These are phyloP conservation scores for Phoxinus phoxinus DNA, from an alignment of 2,113 vertebrate genomes.

Conservation along the genomic window DNA sequence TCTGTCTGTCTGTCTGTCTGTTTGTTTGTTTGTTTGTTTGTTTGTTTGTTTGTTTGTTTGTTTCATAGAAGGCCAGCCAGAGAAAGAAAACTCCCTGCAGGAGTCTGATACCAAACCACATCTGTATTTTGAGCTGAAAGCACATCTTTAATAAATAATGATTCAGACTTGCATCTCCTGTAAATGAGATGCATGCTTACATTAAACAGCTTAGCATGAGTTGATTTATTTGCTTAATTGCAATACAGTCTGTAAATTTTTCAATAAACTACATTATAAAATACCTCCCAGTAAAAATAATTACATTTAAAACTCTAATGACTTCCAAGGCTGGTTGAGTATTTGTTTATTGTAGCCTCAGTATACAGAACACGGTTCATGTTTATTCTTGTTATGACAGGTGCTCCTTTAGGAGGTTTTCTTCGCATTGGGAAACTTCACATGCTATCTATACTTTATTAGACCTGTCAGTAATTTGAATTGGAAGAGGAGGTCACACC, in stretches of 20 bases:
- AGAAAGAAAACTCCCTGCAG: not conserved
- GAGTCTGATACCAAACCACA: not conserved
- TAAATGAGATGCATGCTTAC: slow-evolving; percentile 9
- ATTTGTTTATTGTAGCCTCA: slow-evolving; percentile 14
- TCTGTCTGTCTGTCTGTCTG: no score
- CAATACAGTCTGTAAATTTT: not conserved
- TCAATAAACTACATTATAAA: not conserved
- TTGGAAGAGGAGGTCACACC: slow-evolving; percentile 70
- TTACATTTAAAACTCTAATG: not conserved
- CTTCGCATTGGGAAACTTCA: slow-evolving; percentile 43
- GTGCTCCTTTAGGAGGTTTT: slow-evolving; percentile 21
- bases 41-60: no score
- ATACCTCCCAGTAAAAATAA: not conserved
- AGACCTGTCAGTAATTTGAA: slow-evolving; percentile 75
- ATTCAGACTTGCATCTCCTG: not conserved
- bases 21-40: no score
- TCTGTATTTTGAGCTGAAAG: not conserved
- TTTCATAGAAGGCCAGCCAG: not conserved
- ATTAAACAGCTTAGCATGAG: slow-evolving; percentile 1
- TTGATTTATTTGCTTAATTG: not conserved
- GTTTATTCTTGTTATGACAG: slow-evolving; percentile 31
- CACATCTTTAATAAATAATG: slow-evolving; percentile 3
- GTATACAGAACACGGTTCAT: slow-evolving; percentile 1
- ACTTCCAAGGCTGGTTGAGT: not conserved
- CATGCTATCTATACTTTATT: slow-evolving; percentile 77